A percentile compares a stretch with the other conserved stretches of the same genome.
phyloP scores from a whole-genome alignment of 2,113 vertebrate species.

The Gobio gobio region DNA sequence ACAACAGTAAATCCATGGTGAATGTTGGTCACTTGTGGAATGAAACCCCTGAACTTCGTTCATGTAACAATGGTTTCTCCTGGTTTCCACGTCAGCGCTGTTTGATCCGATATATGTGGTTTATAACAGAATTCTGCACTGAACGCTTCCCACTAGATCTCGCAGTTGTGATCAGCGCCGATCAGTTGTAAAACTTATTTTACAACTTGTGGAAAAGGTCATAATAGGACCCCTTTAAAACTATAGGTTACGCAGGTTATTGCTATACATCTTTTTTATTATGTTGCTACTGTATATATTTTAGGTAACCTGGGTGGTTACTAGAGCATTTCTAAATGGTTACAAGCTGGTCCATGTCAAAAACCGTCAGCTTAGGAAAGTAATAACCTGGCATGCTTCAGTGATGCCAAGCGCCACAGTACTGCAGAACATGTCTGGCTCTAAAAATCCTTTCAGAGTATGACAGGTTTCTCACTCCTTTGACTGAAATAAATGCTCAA shows the following conservation, averaged over 20 bases:
- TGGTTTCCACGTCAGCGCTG: too few species aligned
- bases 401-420: background rate
- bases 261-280: background rate
- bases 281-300: background rate
- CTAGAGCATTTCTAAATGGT: background rate
- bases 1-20: too few species aligned
- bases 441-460: background rate
- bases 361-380: background rate
- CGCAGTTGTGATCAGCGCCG: too few species aligned
- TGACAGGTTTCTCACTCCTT: constrained; percentile 3
- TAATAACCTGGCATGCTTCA: background rate
- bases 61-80: too few species aligned
- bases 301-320: background rate
- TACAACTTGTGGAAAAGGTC: too few species aligned
- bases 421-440: background rate
- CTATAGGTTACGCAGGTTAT: background rate
- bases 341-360: background rate
- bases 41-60: too few species aligned
- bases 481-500: constrained; percentile 26
- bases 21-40: too few species aligned
- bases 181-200: too few species aligned
- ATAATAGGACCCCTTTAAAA: too few species aligned
- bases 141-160: too few species aligned
- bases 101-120: too few species aligned
- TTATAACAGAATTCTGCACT: too few species aligned